phyloP scores from a whole-genome alignment of 2,888 invertebrate species.

The Idaea straminata region DNA sequence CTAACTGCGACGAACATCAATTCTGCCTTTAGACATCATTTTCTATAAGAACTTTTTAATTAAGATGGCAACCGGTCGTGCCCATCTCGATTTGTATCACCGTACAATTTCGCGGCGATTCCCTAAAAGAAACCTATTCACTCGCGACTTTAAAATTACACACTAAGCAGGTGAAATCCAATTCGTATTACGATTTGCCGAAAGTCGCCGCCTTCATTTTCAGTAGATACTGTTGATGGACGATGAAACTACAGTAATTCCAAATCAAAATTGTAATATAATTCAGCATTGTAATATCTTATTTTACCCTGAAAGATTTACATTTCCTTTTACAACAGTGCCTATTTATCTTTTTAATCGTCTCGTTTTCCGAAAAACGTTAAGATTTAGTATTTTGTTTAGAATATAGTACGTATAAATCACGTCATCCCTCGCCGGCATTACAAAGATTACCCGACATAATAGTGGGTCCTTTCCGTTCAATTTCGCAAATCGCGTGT shows the following conservation, averaged over 20 bases:
- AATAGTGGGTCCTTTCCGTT: constrained; percentile 59
- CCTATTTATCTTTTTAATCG: constrained; percentile 26
- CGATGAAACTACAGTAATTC: not conserved
- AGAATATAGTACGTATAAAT: constrained; percentile 29
- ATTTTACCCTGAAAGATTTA: not conserved
- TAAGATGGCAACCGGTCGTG: too few relatives aligned
- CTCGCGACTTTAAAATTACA: too few relatives aligned
- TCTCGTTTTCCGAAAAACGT: constrained; percentile 25
- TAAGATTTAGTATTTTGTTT: constrained; percentile 33
- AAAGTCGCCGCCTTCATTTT: too few relatives aligned
- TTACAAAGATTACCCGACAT: constrained; percentile 57
- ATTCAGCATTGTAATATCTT: not conserved
- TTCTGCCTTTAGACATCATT: not conserved
- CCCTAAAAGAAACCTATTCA: too few relatives aligned
- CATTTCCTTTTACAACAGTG: constrained; percentile 11
- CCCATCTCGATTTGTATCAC: too few relatives aligned
- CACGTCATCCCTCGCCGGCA: constrained; percentile 37
- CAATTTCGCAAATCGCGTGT: constrained; percentile 62
- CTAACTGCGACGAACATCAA: not conserved
- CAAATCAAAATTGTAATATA: not conserved
- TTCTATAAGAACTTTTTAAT: too few relatives aligned
- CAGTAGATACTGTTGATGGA: too few relatives aligned
- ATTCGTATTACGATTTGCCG: too few relatives aligned
- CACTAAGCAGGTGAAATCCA: too few relatives aligned
- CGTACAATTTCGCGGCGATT: too few relatives aligned